Evolutionary conservation across 1,140 invertebrate genomes (phyloP).

Genomic region (Zelostemma sp.): DNA sequence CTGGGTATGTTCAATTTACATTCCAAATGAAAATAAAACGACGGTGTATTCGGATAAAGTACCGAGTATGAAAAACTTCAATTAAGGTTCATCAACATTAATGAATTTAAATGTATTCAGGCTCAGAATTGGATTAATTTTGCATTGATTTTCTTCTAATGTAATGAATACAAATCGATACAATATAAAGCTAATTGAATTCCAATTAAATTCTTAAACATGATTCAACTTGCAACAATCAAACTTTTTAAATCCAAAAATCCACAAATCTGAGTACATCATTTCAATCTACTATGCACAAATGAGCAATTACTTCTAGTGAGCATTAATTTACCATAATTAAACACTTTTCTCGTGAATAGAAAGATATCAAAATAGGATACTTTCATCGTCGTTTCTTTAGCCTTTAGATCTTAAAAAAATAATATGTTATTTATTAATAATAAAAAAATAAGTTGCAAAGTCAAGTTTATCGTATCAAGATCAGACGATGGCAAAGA

Average conservation of each 20-base stretch:
- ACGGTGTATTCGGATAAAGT: not conserved
- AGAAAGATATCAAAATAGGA: too few relatives aligned
- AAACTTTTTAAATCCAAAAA: not conserved
- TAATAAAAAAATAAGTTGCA: constrained; percentile 30
- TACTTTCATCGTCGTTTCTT: too few relatives aligned
- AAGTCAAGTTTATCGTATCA: constrained; percentile 47
- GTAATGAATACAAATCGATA: constrained; percentile 28
- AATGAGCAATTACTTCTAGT: not conserved
- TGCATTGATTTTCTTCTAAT: constrained; percentile 17
- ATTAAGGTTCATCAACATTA: constrained; percentile 32
- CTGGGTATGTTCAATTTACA: constrained; percentile 14
- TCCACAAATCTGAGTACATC: not conserved
- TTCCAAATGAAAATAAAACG: constrained; percentile 19
- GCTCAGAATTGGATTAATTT: constrained; percentile 28
- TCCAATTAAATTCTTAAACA: constrained; percentile 9
- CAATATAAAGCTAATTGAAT: constrained; percentile 20
- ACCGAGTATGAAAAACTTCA: constrained; percentile 17
- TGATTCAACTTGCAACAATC: not conserved
- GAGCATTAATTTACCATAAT: not conserved
- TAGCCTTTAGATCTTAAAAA: too few relatives aligned
- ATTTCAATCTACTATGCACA: not conserved
- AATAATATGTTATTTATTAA: too few relatives aligned
- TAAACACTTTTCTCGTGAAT: too few relatives aligned
- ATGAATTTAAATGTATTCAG: constrained; percentile 37
- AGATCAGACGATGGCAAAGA: constrained; percentile 37